Evolutionary conservation across 1,140 invertebrate species (phyloP), one percentile per base, ranked within the genome.

Genomic region (Helicoverpa zea): DNA sequence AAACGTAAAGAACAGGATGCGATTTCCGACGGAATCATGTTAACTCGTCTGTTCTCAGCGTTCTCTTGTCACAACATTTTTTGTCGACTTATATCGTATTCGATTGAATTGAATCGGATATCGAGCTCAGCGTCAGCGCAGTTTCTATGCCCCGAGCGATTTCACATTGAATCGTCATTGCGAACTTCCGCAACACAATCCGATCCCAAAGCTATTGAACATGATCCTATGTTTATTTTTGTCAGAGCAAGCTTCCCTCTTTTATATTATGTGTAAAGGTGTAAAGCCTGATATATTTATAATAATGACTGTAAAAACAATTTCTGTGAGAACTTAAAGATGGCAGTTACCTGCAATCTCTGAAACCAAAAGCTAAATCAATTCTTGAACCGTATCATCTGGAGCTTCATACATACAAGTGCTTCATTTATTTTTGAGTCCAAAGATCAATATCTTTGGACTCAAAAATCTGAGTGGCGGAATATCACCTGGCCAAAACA

Each of bases 11-110:
- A 35, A 35, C 92, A 91, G 93, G 93, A 94, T 94, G 90, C 87
- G 88, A 94, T 93, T 90, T 93, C 91, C 84, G 85, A 90, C 88
- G 87, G 87, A 91, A 89, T 90, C 88, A 83, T 90, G 91, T 90
- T 89, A 93, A 90, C 87, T 91, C 83, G 83, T 82, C 83, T 84
- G 89, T 90, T 91, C 89, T 91, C 88, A 88, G 79, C 86, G 76
- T 84, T 88, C 85, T 85, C 86, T 85, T 91, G 92, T 92, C 92
- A 93, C 88, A 92, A 92, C 89, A 92, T 23, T 47, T 35, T 35
- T 35, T 35, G 72, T 30, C 56, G 18, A 74, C 72, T 83, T 89
- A 86, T 89, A 35, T 35, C 35, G 35, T 82, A 83, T 86, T 84
- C 80, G 83, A 88, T 76, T 86, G 84, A 82, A 91, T 93, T 89